Evolutionary conservation across 2,797 vertebrate species (phyloP).

Genomic region (Rhyacichthys aspro): DNA sequence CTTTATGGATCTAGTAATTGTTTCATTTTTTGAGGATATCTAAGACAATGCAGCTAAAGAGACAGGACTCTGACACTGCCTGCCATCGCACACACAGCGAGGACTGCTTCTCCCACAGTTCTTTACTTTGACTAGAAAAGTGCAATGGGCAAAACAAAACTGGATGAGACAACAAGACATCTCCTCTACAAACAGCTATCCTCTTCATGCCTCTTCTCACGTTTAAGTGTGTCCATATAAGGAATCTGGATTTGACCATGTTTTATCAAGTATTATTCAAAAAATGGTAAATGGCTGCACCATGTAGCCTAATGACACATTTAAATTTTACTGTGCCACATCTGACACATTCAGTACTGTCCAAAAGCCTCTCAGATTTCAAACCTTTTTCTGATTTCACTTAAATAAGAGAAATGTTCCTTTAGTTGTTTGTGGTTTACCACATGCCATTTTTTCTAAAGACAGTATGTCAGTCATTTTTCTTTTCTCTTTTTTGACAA

Average conservation of each 20-base stretch:
- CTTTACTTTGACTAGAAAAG: slow-evolving; percentile 55
- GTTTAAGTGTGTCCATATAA: slow-evolving; percentile 67
- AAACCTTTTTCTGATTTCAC: slow-evolving; percentile 50
- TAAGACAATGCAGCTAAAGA: slow-evolving; percentile 42
- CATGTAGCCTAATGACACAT: slow-evolving; percentile 47
- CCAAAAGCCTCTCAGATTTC: slow-evolving; percentile 49
- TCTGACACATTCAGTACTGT: slow-evolving; percentile 58
- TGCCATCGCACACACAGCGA: slow-evolving; percentile 49
- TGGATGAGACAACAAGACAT: slow-evolving; percentile 49
- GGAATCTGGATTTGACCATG: slow-evolving; percentile 35
- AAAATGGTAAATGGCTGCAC: slow-evolving; percentile 50
- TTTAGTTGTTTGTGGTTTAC: slow-evolving; percentile 68
- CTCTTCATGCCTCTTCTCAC: slow-evolving; percentile 60
- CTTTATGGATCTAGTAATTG: slow-evolving; percentile 43
- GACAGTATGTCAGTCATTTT: slow-evolving; percentile 32
- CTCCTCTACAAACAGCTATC: slow-evolving; percentile 47
- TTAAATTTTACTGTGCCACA: slow-evolving; percentile 67
- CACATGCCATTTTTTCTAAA: slow-evolving; percentile 63
- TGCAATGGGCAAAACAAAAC: slow-evolving; percentile 47
- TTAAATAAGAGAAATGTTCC: slow-evolving; percentile 60
- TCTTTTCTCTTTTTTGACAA: slow-evolving; percentile 56
- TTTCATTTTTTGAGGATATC: slow-evolving; percentile 61
- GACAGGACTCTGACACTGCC: slow-evolving; percentile 55
- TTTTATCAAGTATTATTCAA: slow-evolving; percentile 30
- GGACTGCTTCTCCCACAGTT: slow-evolving; percentile 56